phyloP scores from a whole-genome alignment of 2,888 invertebrate genomes.

The Drosophila sordidapex region DNA sequence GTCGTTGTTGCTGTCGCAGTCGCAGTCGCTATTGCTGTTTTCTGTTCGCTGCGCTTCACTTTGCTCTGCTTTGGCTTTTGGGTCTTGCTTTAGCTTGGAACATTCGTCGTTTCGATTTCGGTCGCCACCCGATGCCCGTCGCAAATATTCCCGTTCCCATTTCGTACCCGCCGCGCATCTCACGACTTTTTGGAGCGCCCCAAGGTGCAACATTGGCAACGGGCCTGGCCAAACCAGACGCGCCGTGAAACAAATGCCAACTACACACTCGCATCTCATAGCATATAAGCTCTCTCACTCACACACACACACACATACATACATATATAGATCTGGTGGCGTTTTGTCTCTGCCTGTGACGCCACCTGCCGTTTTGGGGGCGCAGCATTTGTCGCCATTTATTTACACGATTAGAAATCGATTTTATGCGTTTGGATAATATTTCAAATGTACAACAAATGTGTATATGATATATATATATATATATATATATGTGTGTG shows the following conservation, averaged over 20 bases:
- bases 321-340: constrained; percentile 1
- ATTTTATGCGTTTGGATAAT: constrained; percentile 75
- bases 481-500: background rate
- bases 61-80: constrained; percentile 32
- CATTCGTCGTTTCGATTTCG: constrained; percentile 64
- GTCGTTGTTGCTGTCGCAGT: constrained; percentile 16
- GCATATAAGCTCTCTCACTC: constrained; percentile 29
- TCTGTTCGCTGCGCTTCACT: constrained; percentile 26
- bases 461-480: background rate
- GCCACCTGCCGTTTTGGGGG: constrained; percentile 50
- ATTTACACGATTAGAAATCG: constrained; percentile 78
- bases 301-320: constrained; percentile 11
- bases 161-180: constrained; percentile 52
- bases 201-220: constrained; percentile 72
- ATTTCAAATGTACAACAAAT: constrained; percentile 61
- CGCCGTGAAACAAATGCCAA: constrained; percentile 63
- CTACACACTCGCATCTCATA: background rate
- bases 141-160: constrained; percentile 48
- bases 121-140: constrained; percentile 36
- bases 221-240: constrained; percentile 37
- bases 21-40: constrained; percentile 8
- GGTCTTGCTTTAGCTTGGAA: constrained; percentile 33
- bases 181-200: constrained; percentile 53
- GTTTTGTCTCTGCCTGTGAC: constrained; percentile 30
- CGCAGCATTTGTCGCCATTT: constrained; percentile 78